These are phyloP conservation scores for Cathartes aura DNA, from an alignment of 2,113 vertebrate species.

Conservation along the genomic window DNA sequence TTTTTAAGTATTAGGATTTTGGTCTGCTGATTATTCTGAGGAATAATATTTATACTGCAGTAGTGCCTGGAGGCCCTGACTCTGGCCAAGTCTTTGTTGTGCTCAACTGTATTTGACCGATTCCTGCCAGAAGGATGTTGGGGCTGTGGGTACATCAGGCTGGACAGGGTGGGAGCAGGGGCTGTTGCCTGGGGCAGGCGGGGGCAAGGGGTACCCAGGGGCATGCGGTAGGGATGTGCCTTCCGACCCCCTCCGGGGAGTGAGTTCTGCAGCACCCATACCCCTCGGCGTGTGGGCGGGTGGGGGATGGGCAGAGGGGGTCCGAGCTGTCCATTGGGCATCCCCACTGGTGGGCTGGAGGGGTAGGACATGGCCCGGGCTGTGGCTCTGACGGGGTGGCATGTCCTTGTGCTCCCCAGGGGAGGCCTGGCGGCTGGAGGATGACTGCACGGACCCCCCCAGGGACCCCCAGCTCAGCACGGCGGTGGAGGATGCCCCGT, in stretches of 20 bases:
- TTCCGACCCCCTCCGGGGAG: fast-evolving
- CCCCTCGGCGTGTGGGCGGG: fast-evolving
- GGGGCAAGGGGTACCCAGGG: fast-evolving
- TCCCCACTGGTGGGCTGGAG: background rate
- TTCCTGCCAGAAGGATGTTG: background rate
- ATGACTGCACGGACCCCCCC: constrained; percentile 60
- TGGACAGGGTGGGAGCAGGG: background rate
- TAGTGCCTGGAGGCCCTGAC: background rate
- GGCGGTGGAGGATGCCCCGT: constrained; percentile 75
- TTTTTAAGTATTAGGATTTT: background rate
- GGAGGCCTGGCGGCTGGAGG: constrained; percentile 86
- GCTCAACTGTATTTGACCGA: background rate
- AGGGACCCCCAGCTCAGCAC: constrained; percentile 62
- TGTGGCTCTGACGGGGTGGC: background rate
- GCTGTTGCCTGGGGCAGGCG: background rate
- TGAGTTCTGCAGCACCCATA: too few relatives aligned
- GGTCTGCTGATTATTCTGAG: background rate
- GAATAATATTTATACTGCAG: background rate
- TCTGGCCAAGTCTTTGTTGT: background rate
- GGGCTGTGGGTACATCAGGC: background rate
- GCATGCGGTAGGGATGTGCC: fast-evolving
- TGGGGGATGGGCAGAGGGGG: too few relatives aligned
- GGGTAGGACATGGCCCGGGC: fast-evolving
- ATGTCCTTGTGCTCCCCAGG: constrained; percentile 29
- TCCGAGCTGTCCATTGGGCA: background rate